phyloP scores from a whole-genome alignment of 2,797 vertebrate species.

The Hemitrygon akajei region DNA sequence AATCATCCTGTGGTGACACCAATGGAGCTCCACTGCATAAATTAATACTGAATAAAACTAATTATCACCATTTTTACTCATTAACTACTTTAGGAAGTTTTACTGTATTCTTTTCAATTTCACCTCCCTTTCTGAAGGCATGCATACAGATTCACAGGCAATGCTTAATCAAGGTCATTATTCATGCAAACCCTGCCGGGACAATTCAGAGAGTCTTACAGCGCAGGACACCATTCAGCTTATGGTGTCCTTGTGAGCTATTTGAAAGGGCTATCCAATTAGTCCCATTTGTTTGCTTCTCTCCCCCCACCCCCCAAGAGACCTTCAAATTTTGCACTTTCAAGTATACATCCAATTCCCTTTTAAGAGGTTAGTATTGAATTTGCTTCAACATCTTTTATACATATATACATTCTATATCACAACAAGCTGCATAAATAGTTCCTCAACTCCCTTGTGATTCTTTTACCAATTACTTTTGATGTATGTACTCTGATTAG shows the following conservation, averaged over 20 bases:
- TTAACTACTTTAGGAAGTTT: neutral
- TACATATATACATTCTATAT: neutral
- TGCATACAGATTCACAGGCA: neutral
- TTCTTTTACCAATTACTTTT: constrained; percentile 12
- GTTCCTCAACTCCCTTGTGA: neutral
- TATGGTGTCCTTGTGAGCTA: neutral
- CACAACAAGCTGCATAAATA: neutral
- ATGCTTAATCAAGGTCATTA: neutral
- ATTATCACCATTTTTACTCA: neutral
- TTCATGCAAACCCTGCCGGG: neutral
- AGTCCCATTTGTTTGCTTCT: neutral
- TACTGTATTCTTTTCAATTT: neutral
- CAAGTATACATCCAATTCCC: neutral
- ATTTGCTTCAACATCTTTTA: neutral
- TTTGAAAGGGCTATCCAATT: neutral
- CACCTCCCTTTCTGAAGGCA: neutral
- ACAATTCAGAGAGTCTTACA: neutral
- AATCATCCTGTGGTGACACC: neutral
- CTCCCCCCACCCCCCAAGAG: too few species aligned
- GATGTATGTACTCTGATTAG: neutral
- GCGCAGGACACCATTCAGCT: neutral
- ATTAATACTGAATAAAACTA: neutral
- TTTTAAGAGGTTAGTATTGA: neutral
- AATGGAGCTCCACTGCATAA: neutral
- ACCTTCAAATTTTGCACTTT: neutral